A percentile compares a stretch with the other conserved stretches of the same genome.
These are phyloP conservation scores for Nixonia krombeini DNA, from an alignment of 1,140 invertebrate species.

Conservation along the genomic window DNA sequence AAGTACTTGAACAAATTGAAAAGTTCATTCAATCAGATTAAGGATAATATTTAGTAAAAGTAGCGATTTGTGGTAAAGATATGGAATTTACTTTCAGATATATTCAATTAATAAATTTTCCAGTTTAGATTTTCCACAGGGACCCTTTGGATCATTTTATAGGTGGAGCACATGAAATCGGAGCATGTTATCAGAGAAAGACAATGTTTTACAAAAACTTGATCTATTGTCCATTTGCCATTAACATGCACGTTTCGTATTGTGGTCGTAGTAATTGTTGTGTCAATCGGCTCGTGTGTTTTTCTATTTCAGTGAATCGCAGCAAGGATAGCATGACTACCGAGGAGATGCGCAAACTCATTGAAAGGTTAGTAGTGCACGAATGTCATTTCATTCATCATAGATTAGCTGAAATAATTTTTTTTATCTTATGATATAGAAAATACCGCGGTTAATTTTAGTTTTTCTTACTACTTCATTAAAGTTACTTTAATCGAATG, in stretches of 20 bases:
- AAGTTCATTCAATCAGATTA: too few relatives aligned
- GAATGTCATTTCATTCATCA: conserved; percentile 1
- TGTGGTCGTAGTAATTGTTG: conserved; percentile 67
- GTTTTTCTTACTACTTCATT: too few relatives aligned
- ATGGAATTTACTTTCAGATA: too few relatives aligned
- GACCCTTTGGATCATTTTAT: too few relatives aligned
- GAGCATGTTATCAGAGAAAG: not conserved
- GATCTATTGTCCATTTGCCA: not conserved
- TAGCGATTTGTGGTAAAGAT: not conserved
- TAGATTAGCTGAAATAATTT: too few relatives aligned
- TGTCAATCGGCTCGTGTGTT: conserved; percentile 72
- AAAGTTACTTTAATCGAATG: too few relatives aligned
- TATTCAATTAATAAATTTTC: not conserved
- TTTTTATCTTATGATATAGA: too few relatives aligned
- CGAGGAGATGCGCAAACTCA: conserved; percentile 95
- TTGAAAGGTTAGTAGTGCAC: conserved; percentile 88
- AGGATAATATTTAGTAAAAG: not conserved
- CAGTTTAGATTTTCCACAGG: not conserved
- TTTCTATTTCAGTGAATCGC: conserved; percentile 80
- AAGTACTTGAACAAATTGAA: too few relatives aligned
- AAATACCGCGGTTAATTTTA: too few relatives aligned
- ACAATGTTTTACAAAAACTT: too few relatives aligned
- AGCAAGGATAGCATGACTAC: conserved; percentile 91
- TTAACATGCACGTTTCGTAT: conserved; percentile 15
- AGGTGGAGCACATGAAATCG: too few relatives aligned